Conservation (phyloP, 2,888 invertebrate genomes). For the Drosophila anomelani region DNA sequence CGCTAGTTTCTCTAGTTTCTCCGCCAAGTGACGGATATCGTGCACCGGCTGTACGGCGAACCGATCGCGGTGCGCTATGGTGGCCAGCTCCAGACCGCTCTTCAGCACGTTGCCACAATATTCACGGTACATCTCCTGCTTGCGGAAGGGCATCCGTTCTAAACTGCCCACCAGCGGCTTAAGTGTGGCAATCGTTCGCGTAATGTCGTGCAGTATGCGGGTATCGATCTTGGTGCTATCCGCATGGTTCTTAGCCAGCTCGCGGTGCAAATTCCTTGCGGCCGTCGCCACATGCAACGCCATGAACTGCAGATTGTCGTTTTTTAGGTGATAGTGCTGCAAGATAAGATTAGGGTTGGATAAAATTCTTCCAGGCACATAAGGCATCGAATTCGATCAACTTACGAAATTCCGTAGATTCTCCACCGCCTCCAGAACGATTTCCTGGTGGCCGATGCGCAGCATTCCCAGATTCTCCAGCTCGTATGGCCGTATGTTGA, state of each 20-base stretch:
- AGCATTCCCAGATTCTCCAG: slow-evolving; percentile 93
- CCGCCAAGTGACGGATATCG: slow-evolving; percentile 89
- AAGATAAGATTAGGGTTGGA: slow-evolving; percentile 1
- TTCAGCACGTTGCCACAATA: slow-evolving; percentile 90
- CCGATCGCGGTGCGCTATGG: slow-evolving; percentile 94
- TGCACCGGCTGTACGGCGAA: slow-evolving; percentile 94
- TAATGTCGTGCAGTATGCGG: slow-evolving; percentile 93
- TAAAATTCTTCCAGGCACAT: too few relatives aligned
- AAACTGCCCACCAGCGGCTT: slow-evolving; percentile 96
- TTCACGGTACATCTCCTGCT: slow-evolving; percentile 87
- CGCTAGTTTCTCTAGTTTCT: slow-evolving; percentile 90
- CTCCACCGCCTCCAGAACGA: slow-evolving; percentile 96
- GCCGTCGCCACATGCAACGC: slow-evolving; percentile 93
- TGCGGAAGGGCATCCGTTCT: slow-evolving; percentile 87
- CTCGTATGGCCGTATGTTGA: slow-evolving; percentile 94
- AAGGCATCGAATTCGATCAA: neutral
- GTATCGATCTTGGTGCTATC: slow-evolving; percentile 89
- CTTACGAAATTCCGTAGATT: slow-evolving; percentile 94
- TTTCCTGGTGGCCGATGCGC: slow-evolving; percentile 96
- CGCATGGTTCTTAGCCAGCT: slow-evolving; percentile 86
- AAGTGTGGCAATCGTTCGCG: slow-evolving; percentile 92
- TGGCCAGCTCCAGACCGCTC: slow-evolving; percentile 93
- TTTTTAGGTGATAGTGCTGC: slow-evolving; percentile 95
- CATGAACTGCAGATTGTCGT: slow-evolving; percentile 95
- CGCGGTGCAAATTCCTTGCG: slow-evolving; percentile 91